These are phyloP conservation scores for Mimas tiliae DNA, from an alignment of 2,888 invertebrate species.

Conservation along the genomic window DNA sequence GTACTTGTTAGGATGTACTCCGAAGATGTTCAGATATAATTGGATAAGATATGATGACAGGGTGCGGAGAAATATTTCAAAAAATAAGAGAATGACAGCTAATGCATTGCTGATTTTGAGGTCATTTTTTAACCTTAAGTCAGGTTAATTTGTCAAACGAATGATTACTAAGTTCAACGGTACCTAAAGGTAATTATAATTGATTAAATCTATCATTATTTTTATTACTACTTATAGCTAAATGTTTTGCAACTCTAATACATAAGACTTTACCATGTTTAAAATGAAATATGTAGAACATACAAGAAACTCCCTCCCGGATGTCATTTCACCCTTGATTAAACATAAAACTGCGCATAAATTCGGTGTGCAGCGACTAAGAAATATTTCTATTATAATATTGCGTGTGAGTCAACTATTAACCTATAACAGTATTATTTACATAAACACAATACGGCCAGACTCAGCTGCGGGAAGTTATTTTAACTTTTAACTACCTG, in stretches of 20 bases:
- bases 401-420: constrained; percentile 54
- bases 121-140: too few relatives aligned
- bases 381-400: constrained; percentile 37
- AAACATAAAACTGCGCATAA: constrained; percentile 24
- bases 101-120: too few relatives aligned
- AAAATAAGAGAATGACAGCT: too few relatives aligned
- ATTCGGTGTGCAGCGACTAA: constrained; percentile 16
- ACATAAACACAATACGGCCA: constrained; percentile 52
- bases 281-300: constrained; percentile 6
- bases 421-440: constrained; percentile 51
- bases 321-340: constrained; percentile 15
- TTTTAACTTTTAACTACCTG: constrained; percentile 48
- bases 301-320: not conserved
- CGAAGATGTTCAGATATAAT: too few relatives aligned
- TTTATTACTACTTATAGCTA: not conserved
- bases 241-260: not conserved
- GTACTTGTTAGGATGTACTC: too few relatives aligned
- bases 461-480: constrained; percentile 31
- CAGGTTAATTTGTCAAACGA: too few relatives aligned
- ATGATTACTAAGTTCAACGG: too few relatives aligned
- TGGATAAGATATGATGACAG: too few relatives aligned
- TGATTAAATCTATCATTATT: too few relatives aligned
- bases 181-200: too few relatives aligned
- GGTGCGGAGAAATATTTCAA: too few relatives aligned
- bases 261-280: not conserved